phyloP scores from a whole-genome alignment of 2,113 vertebrate species.

The Vidua macroura region DNA sequence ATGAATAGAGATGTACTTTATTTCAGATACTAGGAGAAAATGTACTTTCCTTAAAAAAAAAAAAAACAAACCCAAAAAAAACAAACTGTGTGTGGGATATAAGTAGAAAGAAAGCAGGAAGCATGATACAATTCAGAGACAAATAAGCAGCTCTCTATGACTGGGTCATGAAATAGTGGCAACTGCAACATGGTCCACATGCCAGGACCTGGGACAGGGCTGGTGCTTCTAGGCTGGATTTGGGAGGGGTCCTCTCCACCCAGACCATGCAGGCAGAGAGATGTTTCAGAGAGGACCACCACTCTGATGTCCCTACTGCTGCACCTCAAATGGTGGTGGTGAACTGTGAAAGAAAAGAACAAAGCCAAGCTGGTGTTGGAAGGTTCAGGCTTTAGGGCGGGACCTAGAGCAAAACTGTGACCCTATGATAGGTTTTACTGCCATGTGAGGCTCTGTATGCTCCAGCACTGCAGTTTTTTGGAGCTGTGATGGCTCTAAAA shows the following conservation, averaged over 20 bases:
- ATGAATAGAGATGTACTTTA: neutral
- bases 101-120: neutral
- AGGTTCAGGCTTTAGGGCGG: neutral
- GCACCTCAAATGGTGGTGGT: neutral
- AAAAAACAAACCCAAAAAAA: too few relatives aligned
- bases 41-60: neutral
- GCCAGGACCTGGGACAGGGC: neutral
- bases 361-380: neutral
- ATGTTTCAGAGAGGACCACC: neutral
- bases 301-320: neutral
- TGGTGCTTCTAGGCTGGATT: neutral
- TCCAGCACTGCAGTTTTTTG: neutral
- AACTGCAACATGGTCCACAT: neutral
- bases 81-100: fast-evolving
- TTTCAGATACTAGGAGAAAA: neutral
- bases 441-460: neutral
- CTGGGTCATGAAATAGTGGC: neutral
- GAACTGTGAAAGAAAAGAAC: neutral
- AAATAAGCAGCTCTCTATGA: neutral
- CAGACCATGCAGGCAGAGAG: neutral
- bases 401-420: neutral
- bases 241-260: neutral
- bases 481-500: neutral
- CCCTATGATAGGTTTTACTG: fast-evolving
- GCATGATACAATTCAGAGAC: neutral